Evolutionary conservation across 1,140 invertebrate genomes (phyloP), one percentile per base, ranked within the genome.

Genomic region (Phthorimaea operculella): DNA sequence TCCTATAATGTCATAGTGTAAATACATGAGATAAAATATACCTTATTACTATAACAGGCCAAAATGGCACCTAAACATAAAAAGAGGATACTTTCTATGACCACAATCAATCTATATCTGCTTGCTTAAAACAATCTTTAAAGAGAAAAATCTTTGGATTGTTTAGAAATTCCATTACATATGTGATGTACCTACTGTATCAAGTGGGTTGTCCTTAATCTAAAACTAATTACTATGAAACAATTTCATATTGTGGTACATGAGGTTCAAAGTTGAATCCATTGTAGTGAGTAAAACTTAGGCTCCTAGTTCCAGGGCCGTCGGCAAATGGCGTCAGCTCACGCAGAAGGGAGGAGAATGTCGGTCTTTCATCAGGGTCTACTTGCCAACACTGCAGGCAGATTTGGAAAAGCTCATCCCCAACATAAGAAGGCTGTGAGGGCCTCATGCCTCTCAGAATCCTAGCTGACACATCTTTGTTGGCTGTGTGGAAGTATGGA

Each of bases 301-400:
- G 60, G 57, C 79, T 69, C 18, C 75, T 72, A 12, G 72, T 72
- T 5, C 70, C 76, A 10, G 77, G 69, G 4, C 70, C 71, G 8
- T 74, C 71, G 0, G 72, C 58, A 33, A 85, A 70, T 3, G 72
- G 72, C 5, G 64, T 61, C 11, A 87, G 58, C 47, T 84, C 78
- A 16, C 68, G 61, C 1, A 74, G 44, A 1, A 87, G 63, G 2
- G 69, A 58, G 1, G 78, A 58, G 28, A 86, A 86, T 1, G 71
- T 58, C 0, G 93, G 94, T 62, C 94, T 86, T 66, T 96, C 94
- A 63, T 93, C 91, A 6, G 89, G 88, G 75, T 95, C 92, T n/a
- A 90, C 71, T 68, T 93, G 92, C 94, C 94, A 96, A 69, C 94
- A 96, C 59, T 94, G 91, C 5, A 92, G 82, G 85, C 95, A 92